Conservation (phyloP, 2,888 invertebrate genomes). For the Odontothrips loti region DNA sequence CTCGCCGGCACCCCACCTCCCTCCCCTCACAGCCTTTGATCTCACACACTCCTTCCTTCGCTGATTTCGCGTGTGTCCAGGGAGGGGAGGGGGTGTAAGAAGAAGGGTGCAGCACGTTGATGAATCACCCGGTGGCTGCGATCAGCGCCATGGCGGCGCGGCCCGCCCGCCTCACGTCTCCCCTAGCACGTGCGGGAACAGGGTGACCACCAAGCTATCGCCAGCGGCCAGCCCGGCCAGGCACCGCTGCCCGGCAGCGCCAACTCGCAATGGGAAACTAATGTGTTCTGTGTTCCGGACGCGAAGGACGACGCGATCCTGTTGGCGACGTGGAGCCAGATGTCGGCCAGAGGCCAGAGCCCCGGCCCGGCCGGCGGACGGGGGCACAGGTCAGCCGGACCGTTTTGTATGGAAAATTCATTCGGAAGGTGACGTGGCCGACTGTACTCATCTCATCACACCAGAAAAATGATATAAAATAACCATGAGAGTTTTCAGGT, state of each 20-base stretch:
- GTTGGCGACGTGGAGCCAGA: not conserved
- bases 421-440: no score
- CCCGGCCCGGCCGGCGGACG: no score
- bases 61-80: no score
- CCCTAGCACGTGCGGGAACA: conserved; percentile 9
- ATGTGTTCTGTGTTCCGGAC: not conserved
- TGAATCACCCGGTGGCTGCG: conserved; percentile 15
- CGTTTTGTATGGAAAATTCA: no score
- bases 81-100: not conserved
- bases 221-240: not conserved
- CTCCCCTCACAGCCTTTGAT: not conserved
- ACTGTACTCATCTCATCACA: no score
- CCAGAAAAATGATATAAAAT: no score
- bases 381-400: no score
- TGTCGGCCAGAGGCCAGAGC: no score
- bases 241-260: not conserved
- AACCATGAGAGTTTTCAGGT: no score
- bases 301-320: not conserved
- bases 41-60: not conserved
- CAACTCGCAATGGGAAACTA: conserved; percentile 15
- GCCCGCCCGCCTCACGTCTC: conserved; percentile 2
- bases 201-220: conserved; percentile 10
- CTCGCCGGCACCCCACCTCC: not conserved
- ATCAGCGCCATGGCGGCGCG: not conserved
- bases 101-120: not conserved